Evolutionary conservation across 2,113 vertebrate species (phyloP).

Genomic region (Caranx ignobilis): DNA sequence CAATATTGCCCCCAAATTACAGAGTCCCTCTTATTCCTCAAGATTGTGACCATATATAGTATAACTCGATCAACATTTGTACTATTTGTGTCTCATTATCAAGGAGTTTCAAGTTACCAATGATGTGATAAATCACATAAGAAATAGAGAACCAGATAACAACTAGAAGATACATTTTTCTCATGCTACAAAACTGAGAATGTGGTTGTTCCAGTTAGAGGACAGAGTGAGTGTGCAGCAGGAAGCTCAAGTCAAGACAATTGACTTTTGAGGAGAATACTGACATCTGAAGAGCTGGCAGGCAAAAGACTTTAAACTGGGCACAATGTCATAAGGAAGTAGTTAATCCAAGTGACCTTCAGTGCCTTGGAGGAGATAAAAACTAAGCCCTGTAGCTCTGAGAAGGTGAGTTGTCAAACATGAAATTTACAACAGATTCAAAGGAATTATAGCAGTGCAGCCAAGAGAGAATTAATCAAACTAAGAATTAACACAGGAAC

Average conservation of each 20-base stretch:
- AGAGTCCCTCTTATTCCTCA: neutral
- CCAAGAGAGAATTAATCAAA: neutral
- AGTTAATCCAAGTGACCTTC: neutral
- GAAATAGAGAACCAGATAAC: neutral
- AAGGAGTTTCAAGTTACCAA: neutral
- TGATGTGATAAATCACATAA: neutral
- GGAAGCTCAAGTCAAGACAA: conserved; percentile 24
- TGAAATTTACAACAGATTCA: neutral
- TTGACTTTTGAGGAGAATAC: neutral
- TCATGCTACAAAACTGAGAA: neutral
- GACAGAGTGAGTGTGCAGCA: conserved; percentile 2
- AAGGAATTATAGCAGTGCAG: neutral
- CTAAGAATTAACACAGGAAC: neutral
- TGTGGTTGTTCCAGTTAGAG: conserved; percentile 17
- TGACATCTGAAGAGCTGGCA: neutral
- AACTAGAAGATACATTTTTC: neutral
- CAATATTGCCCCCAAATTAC: neutral
- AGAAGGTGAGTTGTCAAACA: neutral
- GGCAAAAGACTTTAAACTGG: neutral
- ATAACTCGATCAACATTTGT: neutral
- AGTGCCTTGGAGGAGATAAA: neutral
- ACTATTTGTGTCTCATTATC: neutral
- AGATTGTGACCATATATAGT: neutral
- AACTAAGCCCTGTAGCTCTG: neutral
- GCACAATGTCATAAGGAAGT: neutral